Conservation (phyloP, 2,113 vertebrate genomes). For the Phylloscopus trochiloides region DNA sequence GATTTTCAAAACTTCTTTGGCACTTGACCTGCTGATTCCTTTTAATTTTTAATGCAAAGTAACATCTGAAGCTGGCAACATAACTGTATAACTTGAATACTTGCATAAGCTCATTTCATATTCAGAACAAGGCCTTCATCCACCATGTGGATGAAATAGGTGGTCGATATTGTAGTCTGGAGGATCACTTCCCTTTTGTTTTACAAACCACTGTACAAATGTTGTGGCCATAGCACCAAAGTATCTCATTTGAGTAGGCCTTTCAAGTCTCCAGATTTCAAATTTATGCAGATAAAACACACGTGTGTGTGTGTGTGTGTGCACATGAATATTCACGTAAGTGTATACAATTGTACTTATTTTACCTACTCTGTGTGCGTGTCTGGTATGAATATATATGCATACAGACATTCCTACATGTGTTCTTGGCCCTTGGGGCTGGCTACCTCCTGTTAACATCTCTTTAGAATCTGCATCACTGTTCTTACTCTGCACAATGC, state of each 20-base stretch:
- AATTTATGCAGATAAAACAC: background rate
- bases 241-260: background rate
- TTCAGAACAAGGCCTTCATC: background rate
- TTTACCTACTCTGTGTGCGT: background rate
- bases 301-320: background rate
- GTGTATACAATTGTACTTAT: background rate
- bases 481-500: background rate
- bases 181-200: background rate
- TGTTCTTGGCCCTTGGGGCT: background rate
- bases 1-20: slow-evolving; percentile 20
- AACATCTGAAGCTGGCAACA: slow-evolving; percentile 6
- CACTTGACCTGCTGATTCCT: background rate
- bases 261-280: background rate
- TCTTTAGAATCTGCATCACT: background rate
- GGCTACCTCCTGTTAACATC: background rate
- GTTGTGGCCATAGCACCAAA: background rate
- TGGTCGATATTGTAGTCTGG: background rate
- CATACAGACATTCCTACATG: background rate
- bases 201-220: background rate
- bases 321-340: background rate
- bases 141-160: background rate
- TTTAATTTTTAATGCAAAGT: slow-evolving; percentile 30
- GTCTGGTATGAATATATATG: background rate
- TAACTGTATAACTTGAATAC: background rate
- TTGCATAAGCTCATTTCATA: background rate